Evolutionary conservation across 1,140 invertebrate species (phyloP).

Genomic region (Halictus rubicundus): DNA sequence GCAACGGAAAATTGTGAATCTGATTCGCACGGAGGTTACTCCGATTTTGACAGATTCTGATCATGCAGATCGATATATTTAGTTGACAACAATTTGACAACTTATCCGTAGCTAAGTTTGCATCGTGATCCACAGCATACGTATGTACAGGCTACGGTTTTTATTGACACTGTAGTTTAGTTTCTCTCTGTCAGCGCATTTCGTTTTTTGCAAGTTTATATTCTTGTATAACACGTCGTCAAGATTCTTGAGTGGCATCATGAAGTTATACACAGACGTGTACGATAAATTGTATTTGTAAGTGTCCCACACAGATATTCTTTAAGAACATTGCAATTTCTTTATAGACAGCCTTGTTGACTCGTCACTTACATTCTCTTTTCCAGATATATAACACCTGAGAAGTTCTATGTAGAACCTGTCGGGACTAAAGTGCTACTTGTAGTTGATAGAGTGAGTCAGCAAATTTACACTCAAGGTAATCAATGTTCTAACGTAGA

Average conservation of each 20-base stretch:
- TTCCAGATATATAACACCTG: conserved; percentile 86
- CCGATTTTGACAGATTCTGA: conserved; percentile 35
- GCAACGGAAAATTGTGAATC: background rate
- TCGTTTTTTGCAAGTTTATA: conserved; percentile 15
- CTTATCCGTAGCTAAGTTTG: conserved; percentile 20
- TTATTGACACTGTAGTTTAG: conserved; percentile 31
- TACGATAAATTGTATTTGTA: conserved; percentile 85
- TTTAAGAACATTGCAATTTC: background rate
- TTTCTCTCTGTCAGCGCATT: conserved; percentile 27
- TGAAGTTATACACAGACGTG: conserved; percentile 77
- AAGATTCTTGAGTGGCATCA: conserved; percentile 55
- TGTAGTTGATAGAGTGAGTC: conserved; percentile 86
- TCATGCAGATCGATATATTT: conserved; percentile 39
- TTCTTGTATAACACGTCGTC: background rate
- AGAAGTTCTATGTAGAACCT: conserved; percentile 88
- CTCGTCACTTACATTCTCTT: background rate
- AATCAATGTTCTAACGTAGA: conserved; percentile 59
- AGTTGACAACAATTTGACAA: conserved; percentile 36
- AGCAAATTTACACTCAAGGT: conserved; percentile 85
- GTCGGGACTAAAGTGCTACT: conserved; percentile 83
- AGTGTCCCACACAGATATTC: conserved; percentile 68
- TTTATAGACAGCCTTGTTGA: background rate
- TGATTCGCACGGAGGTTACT: conserved; percentile 39
- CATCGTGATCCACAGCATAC: background rate
- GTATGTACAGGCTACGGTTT: conserved; percentile 37